Percentiles rank a stretch among this genome's conserved stretches.
Conservation (phyloP, 2,797 vertebrate genomes). For the Gadopsis bispinosus region DNA sequence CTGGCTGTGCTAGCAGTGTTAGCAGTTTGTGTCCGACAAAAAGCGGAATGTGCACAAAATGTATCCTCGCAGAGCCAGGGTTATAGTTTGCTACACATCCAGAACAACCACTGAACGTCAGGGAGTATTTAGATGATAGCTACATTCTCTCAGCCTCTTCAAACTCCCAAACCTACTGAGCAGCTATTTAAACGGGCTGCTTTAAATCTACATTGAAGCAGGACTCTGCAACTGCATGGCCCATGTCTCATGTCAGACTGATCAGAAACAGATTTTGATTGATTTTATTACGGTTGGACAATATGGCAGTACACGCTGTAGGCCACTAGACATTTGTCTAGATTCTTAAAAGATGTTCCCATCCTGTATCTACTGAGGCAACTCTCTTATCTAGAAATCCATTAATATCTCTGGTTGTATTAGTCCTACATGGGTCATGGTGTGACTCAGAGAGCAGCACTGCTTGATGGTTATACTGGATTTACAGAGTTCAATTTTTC, state of each 20-base stretch:
- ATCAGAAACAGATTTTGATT: background rate
- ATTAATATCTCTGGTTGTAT: background rate
- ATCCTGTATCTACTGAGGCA: background rate
- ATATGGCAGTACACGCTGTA: background rate
- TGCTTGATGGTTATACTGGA: background rate
- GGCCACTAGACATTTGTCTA: background rate
- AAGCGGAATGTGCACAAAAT: background rate
- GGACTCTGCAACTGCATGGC: background rate
- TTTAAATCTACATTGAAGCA: too few relatives aligned
- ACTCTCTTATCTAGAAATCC: background rate
- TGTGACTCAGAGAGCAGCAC: background rate
- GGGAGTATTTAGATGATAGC: background rate
- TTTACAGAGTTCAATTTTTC: background rate
- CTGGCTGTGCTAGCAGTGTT: background rate
- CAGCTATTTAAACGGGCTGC: background rate
- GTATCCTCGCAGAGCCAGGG: background rate
- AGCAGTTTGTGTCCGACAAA: background rate
- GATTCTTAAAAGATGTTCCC: background rate
- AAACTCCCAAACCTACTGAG: background rate
- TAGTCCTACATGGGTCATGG: too few relatives aligned
- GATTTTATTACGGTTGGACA: too few relatives aligned
- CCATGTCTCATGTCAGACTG: background rate
- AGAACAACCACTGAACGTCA: background rate
- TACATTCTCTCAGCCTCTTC: background rate
- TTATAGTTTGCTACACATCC: background rate